These are phyloP conservation scores for Taenaris catops DNA, from an alignment of 2,888 invertebrate genomes.

Conservation along the genomic window DNA sequence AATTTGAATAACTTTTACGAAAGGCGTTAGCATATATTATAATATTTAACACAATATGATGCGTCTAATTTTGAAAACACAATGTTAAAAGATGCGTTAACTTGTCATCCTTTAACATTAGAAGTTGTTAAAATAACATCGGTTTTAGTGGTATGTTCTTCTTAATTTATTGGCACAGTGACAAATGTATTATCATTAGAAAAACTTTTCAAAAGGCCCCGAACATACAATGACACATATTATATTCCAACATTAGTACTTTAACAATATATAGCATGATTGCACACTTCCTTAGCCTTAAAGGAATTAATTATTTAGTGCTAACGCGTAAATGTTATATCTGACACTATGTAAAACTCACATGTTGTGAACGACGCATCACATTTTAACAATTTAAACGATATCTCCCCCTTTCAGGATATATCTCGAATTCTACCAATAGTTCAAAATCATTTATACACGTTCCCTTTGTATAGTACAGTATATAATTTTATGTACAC, in stretches of 20 bases:
- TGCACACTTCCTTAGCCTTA: no score
- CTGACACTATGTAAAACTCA: neutral
- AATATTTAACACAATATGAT: constrained; percentile 10
- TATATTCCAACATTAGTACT: no score
- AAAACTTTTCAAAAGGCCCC: no score
- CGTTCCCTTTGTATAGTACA: no score
- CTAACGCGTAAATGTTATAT: no score
- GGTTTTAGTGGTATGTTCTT: no score
- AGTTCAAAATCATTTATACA: constrained; percentile 16
- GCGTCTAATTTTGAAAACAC: constrained; percentile 1
- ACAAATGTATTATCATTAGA: no score
- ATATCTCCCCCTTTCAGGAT: constrained; percentile 33
- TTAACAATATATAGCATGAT: no score
- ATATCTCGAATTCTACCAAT: constrained; percentile 8
- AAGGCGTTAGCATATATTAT: constrained; percentile 1
- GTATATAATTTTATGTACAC: constrained; percentile 17
- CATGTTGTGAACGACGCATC: constrained; percentile 7
- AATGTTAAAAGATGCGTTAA: neutral
- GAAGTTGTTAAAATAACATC: no score
- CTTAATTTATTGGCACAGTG: constrained; percentile 10
- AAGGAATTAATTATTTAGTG: no score
- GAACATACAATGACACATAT: no score
- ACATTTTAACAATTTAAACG: constrained; percentile 12
- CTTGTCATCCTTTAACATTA: neutral
- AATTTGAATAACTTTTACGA: constrained; percentile 3